Evolutionary conservation across 2,888 invertebrate species (phyloP).

Genomic region (Syrista parreyssii): DNA sequence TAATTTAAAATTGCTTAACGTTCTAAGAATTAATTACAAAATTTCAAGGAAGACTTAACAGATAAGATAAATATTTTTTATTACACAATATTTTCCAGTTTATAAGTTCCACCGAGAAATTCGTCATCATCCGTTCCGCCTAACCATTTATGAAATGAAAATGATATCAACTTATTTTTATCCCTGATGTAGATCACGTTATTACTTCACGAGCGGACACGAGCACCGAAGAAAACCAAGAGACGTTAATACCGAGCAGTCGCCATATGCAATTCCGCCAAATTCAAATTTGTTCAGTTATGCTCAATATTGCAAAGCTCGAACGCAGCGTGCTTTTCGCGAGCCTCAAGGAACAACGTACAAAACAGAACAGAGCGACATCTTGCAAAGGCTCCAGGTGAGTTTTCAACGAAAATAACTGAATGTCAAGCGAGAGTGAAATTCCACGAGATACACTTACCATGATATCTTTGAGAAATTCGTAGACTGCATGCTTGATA

Average conservation of each 20-base stretch:
- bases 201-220: constrained; percentile 53
- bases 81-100: background rate
- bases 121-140: background rate
- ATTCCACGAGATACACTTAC: background rate
- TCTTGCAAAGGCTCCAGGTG: constrained; percentile 71
- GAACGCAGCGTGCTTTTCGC: constrained; percentile 50
- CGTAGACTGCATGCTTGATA: background rate
- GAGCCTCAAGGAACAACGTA: constrained; percentile 55
- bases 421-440: background rate
- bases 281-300: constrained; percentile 65
- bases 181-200: constrained; percentile 36
- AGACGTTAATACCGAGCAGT: constrained; percentile 60
- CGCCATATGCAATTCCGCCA: constrained; percentile 65
- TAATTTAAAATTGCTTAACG: constrained; percentile 8
- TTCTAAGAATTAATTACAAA: background rate
- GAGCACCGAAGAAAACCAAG: constrained; percentile 44
- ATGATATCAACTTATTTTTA: background rate
- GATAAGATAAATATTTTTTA: background rate
- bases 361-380: constrained; percentile 63
- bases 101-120: background rate
- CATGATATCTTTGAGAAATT: background rate
- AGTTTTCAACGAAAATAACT: constrained; percentile 26
- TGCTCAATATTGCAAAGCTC: constrained; percentile 62
- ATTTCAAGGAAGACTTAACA: background rate
- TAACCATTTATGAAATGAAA: background rate